Base-by-base conservation (phyloP, 2,888 invertebrate species). In the Gryllus longicercus region DNA sequence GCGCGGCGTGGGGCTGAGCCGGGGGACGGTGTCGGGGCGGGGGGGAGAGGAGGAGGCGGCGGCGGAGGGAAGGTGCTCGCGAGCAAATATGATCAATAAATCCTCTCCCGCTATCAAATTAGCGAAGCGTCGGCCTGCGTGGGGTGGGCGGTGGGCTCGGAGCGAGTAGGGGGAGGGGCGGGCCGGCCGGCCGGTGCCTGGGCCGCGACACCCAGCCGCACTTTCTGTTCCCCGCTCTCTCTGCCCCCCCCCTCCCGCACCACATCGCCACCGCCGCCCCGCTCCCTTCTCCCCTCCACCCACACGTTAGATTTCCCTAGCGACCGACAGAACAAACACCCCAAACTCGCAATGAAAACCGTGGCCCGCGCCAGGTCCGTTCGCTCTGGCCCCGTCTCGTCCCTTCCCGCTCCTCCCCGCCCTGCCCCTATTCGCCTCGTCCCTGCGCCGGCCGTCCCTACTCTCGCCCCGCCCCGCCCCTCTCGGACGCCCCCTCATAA, bases 361-460 rank as follows among this genome's bases (percentile, higher is more conserved):
- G 63, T 63, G 63, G 63, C n/a, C n/a, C 63, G 63, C 63, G 63
- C 63, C 16, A 63, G 63, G 63, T 63, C 63, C n/a, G 63, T 63
- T 63, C 16, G 63, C 63, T 63, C 63, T n/a, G 16, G 5, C n/a
- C 63, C 4, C 4, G 63, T 63, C 63, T 63, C n/a, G 2, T 63
- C 63, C 63, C 63, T 0, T 14, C 63, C n/a, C 11, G 1, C 63
- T 4, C 25, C 63, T 2, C 18, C 63, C 63, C 1, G 63, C 63
- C 38, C 38, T 1, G 38, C 38, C 38, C 38, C 63, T 8, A 63
- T 63, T 18, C 14, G 16, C 63, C 63, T 3, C n/a, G 14, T 14
- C 0, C 63, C 63, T 3, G 5, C 63, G 63, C 63, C 14, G 16
- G 14, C n/a, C 63, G 12, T 16, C 16, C 12, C 5, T n/a, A 18